These are phyloP conservation scores for Pteronura brasiliensis DNA, from an alignment of 2,113 vertebrate species.

Conservation along the genomic window DNA sequence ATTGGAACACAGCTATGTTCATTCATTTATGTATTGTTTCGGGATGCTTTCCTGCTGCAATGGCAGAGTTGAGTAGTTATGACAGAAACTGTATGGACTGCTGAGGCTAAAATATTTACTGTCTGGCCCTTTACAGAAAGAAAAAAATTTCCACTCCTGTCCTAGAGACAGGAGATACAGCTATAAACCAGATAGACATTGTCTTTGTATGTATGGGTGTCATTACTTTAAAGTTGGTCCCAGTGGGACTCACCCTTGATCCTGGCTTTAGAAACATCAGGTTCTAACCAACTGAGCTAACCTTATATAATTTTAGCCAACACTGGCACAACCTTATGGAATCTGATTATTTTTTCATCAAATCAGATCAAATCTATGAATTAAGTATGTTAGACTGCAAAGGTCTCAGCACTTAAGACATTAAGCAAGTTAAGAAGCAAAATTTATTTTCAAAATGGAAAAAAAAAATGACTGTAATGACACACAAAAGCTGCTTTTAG, in stretches of 20 bases:
- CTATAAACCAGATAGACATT: neutral
- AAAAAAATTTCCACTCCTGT: neutral
- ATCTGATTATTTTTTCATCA: slow-evolving; percentile 4
- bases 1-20: neutral
- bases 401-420: neutral
- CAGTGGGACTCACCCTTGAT: neutral
- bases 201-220: neutral
- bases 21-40: neutral
- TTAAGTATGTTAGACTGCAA: neutral
- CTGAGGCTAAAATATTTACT: neutral
- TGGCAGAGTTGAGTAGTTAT: neutral
- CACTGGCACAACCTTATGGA: neutral
- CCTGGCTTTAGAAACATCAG: slow-evolving; percentile 20
- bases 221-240: neutral
- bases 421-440: slow-evolving; percentile 15
- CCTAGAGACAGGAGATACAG: neutral
- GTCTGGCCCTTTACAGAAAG: neutral
- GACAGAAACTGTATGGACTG: neutral
- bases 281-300: neutral
- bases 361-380: neutral
- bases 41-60: neutral
- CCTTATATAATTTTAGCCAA: neutral
- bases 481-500: neutral
- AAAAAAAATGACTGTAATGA: neutral
- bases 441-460: slow-evolving; percentile 19